These are phyloP conservation scores for Synanthedon formicaeformis DNA, from an alignment of 2,888 invertebrate species.

Conservation along the genomic window DNA sequence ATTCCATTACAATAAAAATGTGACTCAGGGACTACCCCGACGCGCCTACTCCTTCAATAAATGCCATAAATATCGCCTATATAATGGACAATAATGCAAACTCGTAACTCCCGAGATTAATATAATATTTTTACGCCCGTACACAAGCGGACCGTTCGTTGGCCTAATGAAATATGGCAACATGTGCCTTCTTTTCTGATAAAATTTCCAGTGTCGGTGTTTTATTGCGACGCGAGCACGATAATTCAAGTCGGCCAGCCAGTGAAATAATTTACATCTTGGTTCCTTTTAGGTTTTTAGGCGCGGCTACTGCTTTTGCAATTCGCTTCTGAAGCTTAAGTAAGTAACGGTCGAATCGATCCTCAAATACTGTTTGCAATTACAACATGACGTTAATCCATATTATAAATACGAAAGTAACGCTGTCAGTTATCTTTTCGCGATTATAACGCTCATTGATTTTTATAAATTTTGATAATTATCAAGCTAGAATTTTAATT, in stretches of 20 bases:
- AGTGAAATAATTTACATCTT: constrained; percentile 61
- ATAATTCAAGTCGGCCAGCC: constrained; percentile 53
- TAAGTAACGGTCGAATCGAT: background rate
- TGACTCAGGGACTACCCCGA: constrained; percentile 27
- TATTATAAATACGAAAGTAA: too few species aligned
- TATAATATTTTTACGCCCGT: constrained; percentile 56
- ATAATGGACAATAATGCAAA: constrained; percentile 46
- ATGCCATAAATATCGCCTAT: constrained; percentile 44
- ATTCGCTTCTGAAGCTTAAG: constrained; percentile 3
- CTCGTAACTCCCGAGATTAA: constrained; percentile 54
- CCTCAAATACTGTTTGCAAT: background rate
- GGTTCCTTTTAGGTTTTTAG: constrained; percentile 45
- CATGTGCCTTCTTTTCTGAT: constrained; percentile 56
- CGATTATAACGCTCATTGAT: too few species aligned
- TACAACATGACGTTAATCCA: background rate
- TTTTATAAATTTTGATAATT: too few species aligned
- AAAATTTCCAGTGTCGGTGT: constrained; percentile 55
- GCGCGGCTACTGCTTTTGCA: constrained; percentile 44
- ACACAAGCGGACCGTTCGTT: constrained; percentile 40
- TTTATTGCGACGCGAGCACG: constrained; percentile 55
- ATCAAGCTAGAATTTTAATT: too few species aligned
- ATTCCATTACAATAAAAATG: constrained; percentile 21
- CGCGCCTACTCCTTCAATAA: constrained; percentile 34
- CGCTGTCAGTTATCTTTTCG: too few species aligned
- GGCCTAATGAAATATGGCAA: constrained; percentile 63